Evolutionary conservation across 2,888 invertebrate genomes (phyloP), one percentile per base, ranked within the genome.

Genomic region (Achlya flavicornis): DNA sequence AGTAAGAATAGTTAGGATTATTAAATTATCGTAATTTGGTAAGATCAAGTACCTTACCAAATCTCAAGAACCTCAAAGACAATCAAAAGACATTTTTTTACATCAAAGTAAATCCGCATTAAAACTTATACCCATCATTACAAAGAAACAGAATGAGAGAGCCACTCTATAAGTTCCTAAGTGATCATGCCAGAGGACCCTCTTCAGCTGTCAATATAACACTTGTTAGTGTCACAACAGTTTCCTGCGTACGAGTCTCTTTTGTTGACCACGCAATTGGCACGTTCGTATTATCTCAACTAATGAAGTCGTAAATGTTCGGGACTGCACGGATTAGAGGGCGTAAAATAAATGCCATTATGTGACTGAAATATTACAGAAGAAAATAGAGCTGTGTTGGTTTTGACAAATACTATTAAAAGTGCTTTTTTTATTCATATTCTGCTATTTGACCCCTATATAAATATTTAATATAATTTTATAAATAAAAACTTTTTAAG

Each of bases 171-270:
- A 60, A 38, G 41, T 60, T 41, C 41, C 19, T 41, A 16, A 43
- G 16, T 41, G 60, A 16, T 43, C 60, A 60, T 38, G 43, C 1
- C 26, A 26, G 43, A 41, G 76, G 81, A 84, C 88, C 88, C 88
- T 86, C 84, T 79, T 79, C 81, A 74, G 85, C 83, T 83, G 81
- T 86, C 84, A 86, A 82, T 81, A 81, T 84, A 84, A 82, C 84
- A 86, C 85, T 88, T 88, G 87, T 88, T 87, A 87, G 81, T 86
- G 89, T 89, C 88, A 85, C 72, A 77, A 80, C 82, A 66, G 81
- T 86, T 88, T 90, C 90, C 90, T 87, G 83, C 53, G 53, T 53
- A 26, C 19, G 41, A 83, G 83, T 79, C 79, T 80, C 86, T 82
- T 87, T 88, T 88, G 87, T 89, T 84, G 80, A 48, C 16, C 53